Conservation (phyloP, 2,888 invertebrate species). For the Leistus spinibarbis region DNA sequence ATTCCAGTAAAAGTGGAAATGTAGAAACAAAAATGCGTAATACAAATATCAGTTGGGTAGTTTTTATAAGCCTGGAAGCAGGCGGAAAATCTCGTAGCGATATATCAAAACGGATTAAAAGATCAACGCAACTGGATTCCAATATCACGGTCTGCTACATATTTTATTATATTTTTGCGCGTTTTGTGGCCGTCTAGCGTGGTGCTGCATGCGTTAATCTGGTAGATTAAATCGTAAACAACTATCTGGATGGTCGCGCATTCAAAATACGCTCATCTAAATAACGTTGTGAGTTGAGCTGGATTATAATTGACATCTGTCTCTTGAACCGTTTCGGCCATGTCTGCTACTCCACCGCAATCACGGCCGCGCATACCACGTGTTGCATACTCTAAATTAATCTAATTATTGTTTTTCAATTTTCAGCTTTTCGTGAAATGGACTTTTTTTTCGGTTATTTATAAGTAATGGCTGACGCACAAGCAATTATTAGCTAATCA, state of each 20-base stretch:
- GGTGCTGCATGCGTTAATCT: not conserved
- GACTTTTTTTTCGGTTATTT: no score
- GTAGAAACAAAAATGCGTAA: not conserved
- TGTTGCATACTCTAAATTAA: not conserved
- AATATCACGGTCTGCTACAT: not conserved
- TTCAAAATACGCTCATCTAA: not conserved
- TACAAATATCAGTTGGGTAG: not conserved
- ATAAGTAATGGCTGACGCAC: no score
- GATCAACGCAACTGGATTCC: not conserved
- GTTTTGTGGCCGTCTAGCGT: not conserved
- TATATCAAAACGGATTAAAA: not conserved
- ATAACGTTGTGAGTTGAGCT: not conserved
- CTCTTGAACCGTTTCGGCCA: not conserved
- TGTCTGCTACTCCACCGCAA: not conserved
- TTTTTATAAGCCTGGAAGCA: not conserved
- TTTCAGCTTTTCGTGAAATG: not conserved
- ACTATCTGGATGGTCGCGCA: not conserved
- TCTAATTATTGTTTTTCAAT: not conserved
- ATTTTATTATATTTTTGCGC: not conserved
- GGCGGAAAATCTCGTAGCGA: not conserved
- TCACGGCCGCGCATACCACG: not conserved
- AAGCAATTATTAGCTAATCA: no score
- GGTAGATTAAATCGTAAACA: not conserved
- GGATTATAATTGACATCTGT: not conserved
- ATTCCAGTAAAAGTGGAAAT: not conserved